Base-by-base conservation (phyloP, 1,140 invertebrate species). In the Chlorops oryzae region DNA sequence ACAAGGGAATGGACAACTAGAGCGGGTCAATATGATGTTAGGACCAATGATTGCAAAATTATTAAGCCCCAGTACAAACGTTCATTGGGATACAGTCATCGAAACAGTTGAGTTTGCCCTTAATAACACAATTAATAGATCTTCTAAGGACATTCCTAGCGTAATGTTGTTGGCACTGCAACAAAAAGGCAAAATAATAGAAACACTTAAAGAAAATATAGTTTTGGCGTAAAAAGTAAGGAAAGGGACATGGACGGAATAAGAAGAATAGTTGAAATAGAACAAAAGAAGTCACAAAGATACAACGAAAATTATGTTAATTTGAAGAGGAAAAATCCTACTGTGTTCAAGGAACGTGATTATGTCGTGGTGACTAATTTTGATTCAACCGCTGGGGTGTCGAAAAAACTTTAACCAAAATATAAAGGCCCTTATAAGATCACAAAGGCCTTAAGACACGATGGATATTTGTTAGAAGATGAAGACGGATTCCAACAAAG, bases 211-310 rank as follows among this genome's bases (percentile, higher is more conserved):
- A 32, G 28, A 32, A 32, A 15, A 32, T 32, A 15, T 32, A 32
- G 28, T 13, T 60, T 58, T 56, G 23, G 47, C 13, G 24, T 41
- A 37, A 24, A 51, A 44, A 43, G 53, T 34, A 47, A 50, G 22
- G 47, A 58, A 27, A 10, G 20, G 13, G 47, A 57, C 32, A 35
- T 50, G 5, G 15, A 44, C 9, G 15, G 28, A 24, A 47, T 58
- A 39, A 20, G 6, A 17, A 39, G 7, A 39, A 39, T 7, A 7
- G 9, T 10, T 39, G 7, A 9, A 20, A 20, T 39, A 17, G 15
- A 39, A 39, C 7, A 7, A 39, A 39, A 39, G 15, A 13, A 39
- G 18, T 39, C 9, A 7, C 18, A 7, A 39, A 10, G 28, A 32
- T 32, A 32, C 15, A 32, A 32, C 15, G 15, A 32, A 32, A 9